Percentiles rank a stretch among this genome's conserved stretches.
These are phyloP conservation scores for Platypus cylindrus DNA, from an alignment of 2,888 invertebrate genomes.

Conservation along the genomic window DNA sequence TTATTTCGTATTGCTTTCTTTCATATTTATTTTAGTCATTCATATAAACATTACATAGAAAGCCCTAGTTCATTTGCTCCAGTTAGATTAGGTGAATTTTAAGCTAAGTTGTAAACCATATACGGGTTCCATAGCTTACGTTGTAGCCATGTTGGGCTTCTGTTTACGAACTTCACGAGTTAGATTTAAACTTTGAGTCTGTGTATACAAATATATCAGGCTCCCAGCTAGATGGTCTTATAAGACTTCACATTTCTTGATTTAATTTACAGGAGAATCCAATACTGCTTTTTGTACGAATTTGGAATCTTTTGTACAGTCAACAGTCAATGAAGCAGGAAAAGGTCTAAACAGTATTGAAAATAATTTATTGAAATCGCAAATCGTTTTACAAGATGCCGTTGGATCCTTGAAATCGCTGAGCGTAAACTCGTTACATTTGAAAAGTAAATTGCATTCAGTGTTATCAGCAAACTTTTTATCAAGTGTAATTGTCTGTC, in stretches of 20 bases:
- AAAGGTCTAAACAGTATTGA: conserved; percentile 27
- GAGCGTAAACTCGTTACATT: conserved; percentile 25
- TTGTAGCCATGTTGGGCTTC: too few relatives aligned
- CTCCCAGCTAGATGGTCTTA: too few relatives aligned
- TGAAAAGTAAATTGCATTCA: conserved; percentile 29
- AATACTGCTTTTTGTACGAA: conserved; percentile 26
- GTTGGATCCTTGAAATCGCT: conserved; percentile 28
- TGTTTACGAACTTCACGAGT: too few relatives aligned
- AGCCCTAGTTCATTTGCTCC: too few relatives aligned
- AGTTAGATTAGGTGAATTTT: too few relatives aligned
- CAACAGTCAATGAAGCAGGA: conserved; percentile 24
- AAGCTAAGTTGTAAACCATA: too few relatives aligned
- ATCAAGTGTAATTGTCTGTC: conserved; percentile 23
- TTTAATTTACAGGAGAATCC: conserved; percentile 27
- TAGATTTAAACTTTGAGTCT: too few relatives aligned
- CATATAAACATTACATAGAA: background rate
- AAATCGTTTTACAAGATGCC: conserved; percentile 30
- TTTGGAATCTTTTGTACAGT: conserved; percentile 24
- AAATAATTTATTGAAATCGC: conserved; percentile 31
- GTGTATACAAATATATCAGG: too few relatives aligned
- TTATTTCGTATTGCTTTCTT: too few relatives aligned
- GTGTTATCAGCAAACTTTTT: conserved; percentile 29
- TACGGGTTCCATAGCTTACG: too few relatives aligned
- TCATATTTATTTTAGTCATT: too few relatives aligned
- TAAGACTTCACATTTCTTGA: too few relatives aligned